Evolutionary conservation across 2,888 invertebrate genomes (phyloP).

Genomic region (Drosophila affinis): DNA sequence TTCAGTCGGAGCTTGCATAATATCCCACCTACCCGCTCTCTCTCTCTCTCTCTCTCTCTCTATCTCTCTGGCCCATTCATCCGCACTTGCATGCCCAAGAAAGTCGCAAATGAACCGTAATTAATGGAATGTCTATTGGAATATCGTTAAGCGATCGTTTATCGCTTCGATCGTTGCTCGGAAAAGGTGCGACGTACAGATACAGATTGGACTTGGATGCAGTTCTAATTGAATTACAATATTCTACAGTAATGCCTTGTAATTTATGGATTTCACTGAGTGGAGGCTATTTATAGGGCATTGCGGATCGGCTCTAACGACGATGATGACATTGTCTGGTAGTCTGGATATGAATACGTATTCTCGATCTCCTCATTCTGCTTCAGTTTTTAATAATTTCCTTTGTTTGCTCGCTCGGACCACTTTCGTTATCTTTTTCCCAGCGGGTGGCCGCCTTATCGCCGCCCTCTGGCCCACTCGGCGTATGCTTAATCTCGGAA

Average conservation of each 20-base stretch:
- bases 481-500: slow-evolving; percentile 30
- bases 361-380: slow-evolving; percentile 55
- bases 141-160: slow-evolving; percentile 24
- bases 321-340: slow-evolving; percentile 38
- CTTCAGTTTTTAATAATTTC: slow-evolving; percentile 31
- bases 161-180: not conserved
- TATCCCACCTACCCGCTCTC: not conserved
- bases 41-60: no score
- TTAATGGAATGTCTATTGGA: slow-evolving; percentile 59
- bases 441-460: slow-evolving; percentile 26
- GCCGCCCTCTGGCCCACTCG: slow-evolving; percentile 2
- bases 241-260: slow-evolving; percentile 16
- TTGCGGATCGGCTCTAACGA: not conserved
- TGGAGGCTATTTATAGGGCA: slow-evolving; percentile 29
- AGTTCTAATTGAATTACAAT: slow-evolving; percentile 32
- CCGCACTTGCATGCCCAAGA: slow-evolving; percentile 7
- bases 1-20: slow-evolving; percentile 34
- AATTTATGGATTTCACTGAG: slow-evolving; percentile 27
- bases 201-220: slow-evolving; percentile 18
- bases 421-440: slow-evolving; percentile 37
- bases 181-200: not conserved
- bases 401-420: slow-evolving; percentile 49
- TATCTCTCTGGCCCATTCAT: not conserved
- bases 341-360: slow-evolving; percentile 12
- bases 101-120: slow-evolving; percentile 44